Evolutionary conservation across 2,797 vertebrate genomes (phyloP), one percentile per base, ranked within the genome.

Genomic region (Crax fasciolata): DNA sequence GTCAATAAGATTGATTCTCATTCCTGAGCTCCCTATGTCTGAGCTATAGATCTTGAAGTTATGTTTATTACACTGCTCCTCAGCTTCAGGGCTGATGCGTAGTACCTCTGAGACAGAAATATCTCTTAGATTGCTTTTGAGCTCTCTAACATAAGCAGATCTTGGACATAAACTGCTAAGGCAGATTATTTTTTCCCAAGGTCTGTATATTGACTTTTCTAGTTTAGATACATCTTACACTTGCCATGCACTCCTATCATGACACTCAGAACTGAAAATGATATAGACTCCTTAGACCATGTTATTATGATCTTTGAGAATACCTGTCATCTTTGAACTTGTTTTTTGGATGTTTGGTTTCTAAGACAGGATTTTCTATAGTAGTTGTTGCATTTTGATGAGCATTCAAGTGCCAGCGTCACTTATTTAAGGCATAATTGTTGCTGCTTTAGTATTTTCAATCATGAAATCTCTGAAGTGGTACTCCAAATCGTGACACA

Each of bases 391-490:
- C 18, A 46, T 75, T 48, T 80, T 23, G 28, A 39, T 52, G 12
- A 77, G 7, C 0, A 0, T n/a, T 83, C 9, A 39, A 63, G 7
- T 27, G 13, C 6, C 57, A 43, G 10, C 24, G 38, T 1, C 15
- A 38, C 5, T 81, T 43, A 41, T 30, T 35, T 68, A 19, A 28
- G 4, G 38, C 2, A 14, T 6, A 61, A 59, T 48, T 59, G 5
- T 8, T 66, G 30, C 4, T 58, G 13, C 2, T 79, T 70, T 30
- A 5, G 7, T 52, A 25, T 52, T 89, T 91, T 59, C 6, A n/a
- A 11, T 10, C 4, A 46, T 21, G 0, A 73, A 46, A 52, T 0
- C 43, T 75, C 11, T 44, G 41, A 85, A 70, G 32, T 58, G 3
- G 17, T 14, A 3, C 0, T 55, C 11, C 3, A 54, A 58, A 44